Conservation (phyloP, 2,113 vertebrate genomes). For the Paramormyrops kingsleyae region DNA sequence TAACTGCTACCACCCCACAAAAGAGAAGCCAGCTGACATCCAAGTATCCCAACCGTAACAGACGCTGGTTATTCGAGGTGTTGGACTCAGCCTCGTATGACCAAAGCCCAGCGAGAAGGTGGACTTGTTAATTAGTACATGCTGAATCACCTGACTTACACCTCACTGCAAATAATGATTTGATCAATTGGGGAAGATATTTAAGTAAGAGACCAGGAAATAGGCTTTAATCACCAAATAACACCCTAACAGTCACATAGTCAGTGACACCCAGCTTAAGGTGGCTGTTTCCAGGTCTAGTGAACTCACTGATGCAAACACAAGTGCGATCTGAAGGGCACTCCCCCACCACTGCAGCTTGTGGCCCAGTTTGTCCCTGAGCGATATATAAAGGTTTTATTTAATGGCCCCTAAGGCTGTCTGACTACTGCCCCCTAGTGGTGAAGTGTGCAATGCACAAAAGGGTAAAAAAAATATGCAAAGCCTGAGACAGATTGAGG, state of each 20-base stretch:
- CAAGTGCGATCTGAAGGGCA: background rate
- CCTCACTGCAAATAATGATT: background rate
- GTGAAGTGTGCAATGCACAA: background rate
- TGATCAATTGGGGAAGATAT: background rate
- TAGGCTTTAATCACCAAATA: background rate
- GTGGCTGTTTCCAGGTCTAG: background rate
- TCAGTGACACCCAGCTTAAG: background rate
- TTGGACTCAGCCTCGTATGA: background rate
- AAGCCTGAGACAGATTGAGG: background rate
- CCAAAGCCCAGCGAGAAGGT: background rate
- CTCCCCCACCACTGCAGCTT: background rate
- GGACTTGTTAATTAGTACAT: background rate
- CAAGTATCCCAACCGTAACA: background rate
- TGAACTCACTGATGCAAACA: background rate
- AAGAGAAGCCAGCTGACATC: background rate
- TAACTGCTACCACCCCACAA: background rate
- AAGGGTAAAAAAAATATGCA: background rate
- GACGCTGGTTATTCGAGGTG: background rate
- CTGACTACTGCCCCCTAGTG: conserved; percentile 20
- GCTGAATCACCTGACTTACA: background rate
- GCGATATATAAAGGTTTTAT: background rate
- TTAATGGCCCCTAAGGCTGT: background rate
- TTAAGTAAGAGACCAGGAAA: background rate
- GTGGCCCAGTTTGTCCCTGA: background rate
- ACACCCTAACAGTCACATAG: background rate